Evolutionary conservation across 2,113 vertebrate genomes (phyloP).

Genomic region (Elephantulus edwardii): DNA sequence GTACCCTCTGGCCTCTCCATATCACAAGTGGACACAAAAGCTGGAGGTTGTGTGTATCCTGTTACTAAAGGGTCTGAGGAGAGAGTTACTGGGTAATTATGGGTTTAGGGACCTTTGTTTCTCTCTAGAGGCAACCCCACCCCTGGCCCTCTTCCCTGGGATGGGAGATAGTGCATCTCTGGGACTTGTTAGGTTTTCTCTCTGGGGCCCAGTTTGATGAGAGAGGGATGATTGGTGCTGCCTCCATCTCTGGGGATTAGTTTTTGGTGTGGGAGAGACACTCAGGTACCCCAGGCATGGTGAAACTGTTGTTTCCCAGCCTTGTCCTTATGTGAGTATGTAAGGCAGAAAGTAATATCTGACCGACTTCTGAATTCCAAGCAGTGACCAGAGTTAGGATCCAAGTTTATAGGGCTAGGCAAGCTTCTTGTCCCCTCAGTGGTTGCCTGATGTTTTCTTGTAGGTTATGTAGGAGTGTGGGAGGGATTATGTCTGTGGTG

Average conservation of each 20-base stretch:
- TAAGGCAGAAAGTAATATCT: background rate
- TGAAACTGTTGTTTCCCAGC: background rate
- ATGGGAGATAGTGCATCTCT: background rate
- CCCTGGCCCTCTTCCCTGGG: background rate
- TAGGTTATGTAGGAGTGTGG: background rate
- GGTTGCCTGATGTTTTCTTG: background rate
- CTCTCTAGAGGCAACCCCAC: background rate
- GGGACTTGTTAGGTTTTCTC: constrained; percentile 33
- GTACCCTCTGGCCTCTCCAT: background rate
- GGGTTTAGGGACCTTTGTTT: background rate
- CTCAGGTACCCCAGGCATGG: background rate
- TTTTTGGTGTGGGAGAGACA: background rate
- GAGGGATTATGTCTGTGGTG: background rate
- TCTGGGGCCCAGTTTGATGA: background rate
- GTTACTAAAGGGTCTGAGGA: background rate
- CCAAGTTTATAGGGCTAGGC: background rate
- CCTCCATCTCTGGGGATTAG: background rate
- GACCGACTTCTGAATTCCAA: background rate
- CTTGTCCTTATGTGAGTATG: background rate
- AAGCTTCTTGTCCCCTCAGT: background rate
- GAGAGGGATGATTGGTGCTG: background rate
- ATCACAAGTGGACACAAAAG: background rate
- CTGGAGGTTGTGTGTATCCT: background rate
- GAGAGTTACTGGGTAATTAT: background rate
- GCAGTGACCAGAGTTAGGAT: background rate